Base-by-base conservation (phyloP, 2,113 vertebrate species). In the Tragulus kanchil region DNA sequence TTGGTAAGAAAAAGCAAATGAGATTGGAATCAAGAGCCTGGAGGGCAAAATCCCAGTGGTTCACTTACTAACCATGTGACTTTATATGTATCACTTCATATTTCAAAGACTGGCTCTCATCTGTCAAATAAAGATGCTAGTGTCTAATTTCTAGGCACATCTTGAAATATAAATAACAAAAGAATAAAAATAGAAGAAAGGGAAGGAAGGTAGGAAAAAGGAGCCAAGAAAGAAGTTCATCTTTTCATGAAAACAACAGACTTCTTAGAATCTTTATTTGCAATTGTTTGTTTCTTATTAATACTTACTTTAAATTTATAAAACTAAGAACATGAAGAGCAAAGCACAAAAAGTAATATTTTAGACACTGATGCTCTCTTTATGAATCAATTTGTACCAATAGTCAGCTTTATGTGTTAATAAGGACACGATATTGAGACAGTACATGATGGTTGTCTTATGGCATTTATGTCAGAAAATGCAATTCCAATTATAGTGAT, bases 91-190 rank as follows among this genome's bases (percentile, higher is more conserved):
- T 23, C 2, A 77, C 65, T 67, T 67, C 11, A 16, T 59, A 82
- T 61, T 77, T 28, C 85, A 89, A 78, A 71, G 14, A 21, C 4
- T 79, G 9, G 12, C 45, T 90, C 16, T 50, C 12, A n/a, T 54
- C 26, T 92, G 8, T 42, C 15, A 59, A 31, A 87, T 75, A 8
- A 25, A 69, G 3, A 1, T 19, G 42, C n/a, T 67, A 10, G 17
- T 79, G 36, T 14, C 6, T 58, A 78, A 65, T 64, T 56, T 15
- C 78, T 26, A 28, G 56, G 15, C 5, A 12, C 59, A 64, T 28
- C 77, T 48, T 78, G 13, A 65, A 58, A 94, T 26, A 4, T 75
- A 86, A 97, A 79, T 92, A 94, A 92, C 97, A 45, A 64, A 26
- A 50, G 15, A 90, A 59, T 65, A 28, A 67, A 64, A 54, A 64